Conservation (phyloP, 2,113 vertebrate species). For the Columbina picui region DNA sequence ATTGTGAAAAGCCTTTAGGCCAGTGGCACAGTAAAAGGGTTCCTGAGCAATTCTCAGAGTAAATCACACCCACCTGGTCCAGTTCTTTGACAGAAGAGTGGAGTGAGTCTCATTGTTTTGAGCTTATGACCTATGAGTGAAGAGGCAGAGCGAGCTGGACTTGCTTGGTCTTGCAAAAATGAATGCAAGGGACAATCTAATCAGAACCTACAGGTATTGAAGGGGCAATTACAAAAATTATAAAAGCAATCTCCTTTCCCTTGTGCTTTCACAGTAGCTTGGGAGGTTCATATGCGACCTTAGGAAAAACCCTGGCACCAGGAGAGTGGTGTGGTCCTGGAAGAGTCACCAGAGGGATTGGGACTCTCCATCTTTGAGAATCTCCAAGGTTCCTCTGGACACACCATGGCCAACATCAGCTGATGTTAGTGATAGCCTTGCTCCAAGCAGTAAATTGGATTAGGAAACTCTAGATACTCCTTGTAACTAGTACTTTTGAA, state of each 20-base stretch:
- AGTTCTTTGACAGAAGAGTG: neutral
- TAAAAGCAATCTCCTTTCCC: neutral
- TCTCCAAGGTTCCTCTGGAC: neutral
- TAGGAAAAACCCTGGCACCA: rapidly evolving
- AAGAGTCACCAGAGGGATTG: neutral
- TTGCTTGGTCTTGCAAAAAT: neutral
- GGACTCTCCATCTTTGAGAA: neutral
- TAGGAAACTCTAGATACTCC: neutral
- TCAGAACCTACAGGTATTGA: neutral
- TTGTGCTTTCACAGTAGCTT: neutral
- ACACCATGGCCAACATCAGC: neutral
- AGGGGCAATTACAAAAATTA: neutral
- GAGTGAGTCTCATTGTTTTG: neutral
- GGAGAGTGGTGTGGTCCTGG: neutral
- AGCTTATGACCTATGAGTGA: neutral
- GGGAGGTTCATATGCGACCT: neutral
- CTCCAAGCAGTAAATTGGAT: neutral
- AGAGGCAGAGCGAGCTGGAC: neutral
- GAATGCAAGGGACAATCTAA: neutral
- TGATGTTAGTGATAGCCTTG: neutral
- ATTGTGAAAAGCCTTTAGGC: neutral
- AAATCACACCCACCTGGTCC: neutral
- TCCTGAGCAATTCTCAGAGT: neutral
- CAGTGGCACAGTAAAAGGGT: neutral
- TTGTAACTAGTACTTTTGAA: neutral